Base-by-base conservation (phyloP, 2,797 vertebrate genomes). In the Oryzias sinensis region DNA sequence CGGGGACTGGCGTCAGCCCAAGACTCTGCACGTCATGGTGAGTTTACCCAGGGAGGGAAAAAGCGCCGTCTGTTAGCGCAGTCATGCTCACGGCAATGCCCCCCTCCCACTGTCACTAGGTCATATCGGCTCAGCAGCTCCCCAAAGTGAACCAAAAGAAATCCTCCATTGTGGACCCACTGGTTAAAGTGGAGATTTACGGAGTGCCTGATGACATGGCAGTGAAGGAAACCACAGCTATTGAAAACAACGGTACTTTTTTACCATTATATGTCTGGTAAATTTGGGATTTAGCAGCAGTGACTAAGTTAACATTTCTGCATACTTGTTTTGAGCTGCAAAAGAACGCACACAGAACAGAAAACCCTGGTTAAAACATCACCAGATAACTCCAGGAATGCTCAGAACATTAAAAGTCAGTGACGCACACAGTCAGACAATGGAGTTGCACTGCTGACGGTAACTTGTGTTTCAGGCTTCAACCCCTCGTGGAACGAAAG, bases 101-200 rank as follows among this genome's bases (percentile, higher is more conserved):
- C 25, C 1, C 65, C 11, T 20, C 49, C 43, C 5, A 44, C 25
- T 45, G 24, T 71, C 55, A 5, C 41, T 62, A 99, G 97, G 72
- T 99, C 44, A 94, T 99, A 82, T 95, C 97, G 4, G 97, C 90
- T 5, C 97, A 99, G 83, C 96, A 98, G 86, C 89, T 99, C 47
- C 97, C 97, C 42, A 99, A 98, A 88, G 90, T 97, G 52, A 97
- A 88, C 77, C 70, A 91, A 75, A 94, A 87, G 70, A 93, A 94
- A 52, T 71, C 75, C 4, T 97, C 96, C 15, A 93, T 99, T 0
- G 94, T 97, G 62, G 97, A 99, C 81, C 94, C 97, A 0, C 84
- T 93, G 65, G 95, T 98, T 33, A 94, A 88, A 0, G 86, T 99
- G 79, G 87, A 98, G 84, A 81, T 99, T 72, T 82, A 91, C 0